Percentiles rank a stretch among this genome's conserved stretches.
phyloP scores from a whole-genome alignment of 1,140 invertebrate genomes.

The Anastrepha obliqua region DNA sequence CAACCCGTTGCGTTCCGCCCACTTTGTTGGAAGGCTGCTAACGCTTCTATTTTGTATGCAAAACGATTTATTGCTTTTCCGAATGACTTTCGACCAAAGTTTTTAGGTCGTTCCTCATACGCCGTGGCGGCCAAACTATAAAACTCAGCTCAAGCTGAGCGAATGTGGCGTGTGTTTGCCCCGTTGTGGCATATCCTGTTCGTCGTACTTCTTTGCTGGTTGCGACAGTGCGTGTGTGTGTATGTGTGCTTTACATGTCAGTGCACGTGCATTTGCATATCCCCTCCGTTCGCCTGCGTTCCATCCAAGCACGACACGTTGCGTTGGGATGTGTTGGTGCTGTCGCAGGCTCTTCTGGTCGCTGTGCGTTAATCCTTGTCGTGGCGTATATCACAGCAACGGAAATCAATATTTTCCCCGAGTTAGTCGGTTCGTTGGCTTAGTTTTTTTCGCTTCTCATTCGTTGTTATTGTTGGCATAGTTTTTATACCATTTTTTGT shows the following conservation, averaged over 20 bases:
- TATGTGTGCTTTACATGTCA: not conserved
- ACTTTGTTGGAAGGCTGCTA: conserved; percentile 5
- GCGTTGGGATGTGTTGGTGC: not conserved
- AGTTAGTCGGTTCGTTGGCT: conserved; percentile 49
- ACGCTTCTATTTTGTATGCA: conserved; percentile 46
- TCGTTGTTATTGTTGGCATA: not conserved
- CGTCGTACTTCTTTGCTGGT: not conserved
- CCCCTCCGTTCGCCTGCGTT: not conserved
- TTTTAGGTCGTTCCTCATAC: conserved; percentile 51
- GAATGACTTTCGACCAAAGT: conserved; percentile 49
- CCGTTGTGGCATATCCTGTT: not conserved
- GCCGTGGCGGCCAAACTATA: conserved; percentile 18
- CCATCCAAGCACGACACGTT: too few species aligned
- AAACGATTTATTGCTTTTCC: conserved; percentile 51
- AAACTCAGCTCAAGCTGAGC: conserved; percentile 15
- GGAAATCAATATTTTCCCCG: conserved; percentile 52
- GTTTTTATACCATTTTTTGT: not conserved
- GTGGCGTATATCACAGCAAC: conserved; percentile 34
- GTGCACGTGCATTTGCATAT: conserved; percentile 35
- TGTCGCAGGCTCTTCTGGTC: not conserved
- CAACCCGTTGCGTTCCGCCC: not conserved
- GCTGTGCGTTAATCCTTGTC: conserved; percentile 40
- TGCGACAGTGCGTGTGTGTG: not conserved
- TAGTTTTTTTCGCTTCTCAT: not conserved
- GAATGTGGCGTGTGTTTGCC: conserved; percentile 1